Evolutionary conservation across 1,140 invertebrate genomes (phyloP).

Genomic region (Daktulosphaira vitifoliae): DNA sequence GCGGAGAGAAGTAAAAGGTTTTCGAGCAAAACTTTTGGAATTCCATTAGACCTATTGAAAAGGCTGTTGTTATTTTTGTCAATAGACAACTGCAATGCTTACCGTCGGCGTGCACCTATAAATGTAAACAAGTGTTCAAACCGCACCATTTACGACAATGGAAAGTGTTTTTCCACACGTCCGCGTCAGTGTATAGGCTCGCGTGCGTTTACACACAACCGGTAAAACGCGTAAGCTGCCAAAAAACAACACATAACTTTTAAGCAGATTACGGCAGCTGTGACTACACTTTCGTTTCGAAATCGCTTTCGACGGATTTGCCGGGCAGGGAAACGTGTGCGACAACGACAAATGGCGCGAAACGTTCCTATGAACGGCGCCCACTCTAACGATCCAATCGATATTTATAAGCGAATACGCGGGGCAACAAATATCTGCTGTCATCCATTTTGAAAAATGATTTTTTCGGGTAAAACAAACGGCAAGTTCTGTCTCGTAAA

Average conservation of each 20-base stretch:
- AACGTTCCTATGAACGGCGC: conserved; percentile 7
- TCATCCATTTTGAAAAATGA: background rate
- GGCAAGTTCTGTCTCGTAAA: too few species aligned
- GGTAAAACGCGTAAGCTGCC: background rate
- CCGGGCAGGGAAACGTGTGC: background rate
- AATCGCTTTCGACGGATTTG: conserved; percentile 32
- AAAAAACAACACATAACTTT: conserved; percentile 32
- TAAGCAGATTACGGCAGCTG: conserved; percentile 33
- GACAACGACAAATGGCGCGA: conserved; percentile 24
- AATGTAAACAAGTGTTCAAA: too few species aligned
- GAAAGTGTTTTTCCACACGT: background rate
- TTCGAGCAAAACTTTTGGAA: too few species aligned
- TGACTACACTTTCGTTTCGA: conserved; percentile 29
- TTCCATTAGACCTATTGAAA: too few species aligned
- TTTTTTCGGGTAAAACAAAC: too few species aligned
- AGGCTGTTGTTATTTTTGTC: too few species aligned
- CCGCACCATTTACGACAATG: too few species aligned
- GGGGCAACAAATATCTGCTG: background rate
- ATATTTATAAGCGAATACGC: background rate
- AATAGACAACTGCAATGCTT: too few species aligned
- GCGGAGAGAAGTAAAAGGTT: too few species aligned
- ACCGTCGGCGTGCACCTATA: too few species aligned
- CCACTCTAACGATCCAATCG: conserved; percentile 21
- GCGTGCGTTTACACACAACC: too few species aligned
- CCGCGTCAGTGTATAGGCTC: background rate